phyloP scores from a whole-genome alignment of 2,113 vertebrate species.

The Catharus minimus region DNA sequence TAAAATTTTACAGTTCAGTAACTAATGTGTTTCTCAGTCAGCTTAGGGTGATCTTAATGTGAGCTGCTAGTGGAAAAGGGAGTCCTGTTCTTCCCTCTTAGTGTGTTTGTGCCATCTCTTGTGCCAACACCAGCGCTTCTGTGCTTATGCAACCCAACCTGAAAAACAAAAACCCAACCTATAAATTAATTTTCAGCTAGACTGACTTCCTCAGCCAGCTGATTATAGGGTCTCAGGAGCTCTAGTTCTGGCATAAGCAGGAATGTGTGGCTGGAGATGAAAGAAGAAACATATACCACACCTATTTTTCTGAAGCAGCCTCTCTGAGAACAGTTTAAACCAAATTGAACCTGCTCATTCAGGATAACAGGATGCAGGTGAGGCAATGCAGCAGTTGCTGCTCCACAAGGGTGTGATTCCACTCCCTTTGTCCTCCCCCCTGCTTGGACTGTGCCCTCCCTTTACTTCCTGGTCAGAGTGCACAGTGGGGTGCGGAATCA shows the following conservation, averaged over 20 bases:
- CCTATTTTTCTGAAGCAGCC: not conserved
- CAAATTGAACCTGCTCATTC: not conserved
- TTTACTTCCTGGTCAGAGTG: not conserved
- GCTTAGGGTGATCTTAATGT: not conserved
- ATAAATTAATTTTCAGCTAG: slow-evolving; percentile 39
- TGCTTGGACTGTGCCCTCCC: rapidly evolving
- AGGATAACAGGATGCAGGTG: not conserved
- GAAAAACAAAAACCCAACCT: not conserved
- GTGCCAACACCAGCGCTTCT: slow-evolving; percentile 5
- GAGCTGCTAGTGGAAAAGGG: slow-evolving; percentile 10
- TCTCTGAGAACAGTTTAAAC: not conserved
- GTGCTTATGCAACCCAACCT: not conserved
- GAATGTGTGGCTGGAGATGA: not conserved
- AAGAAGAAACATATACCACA: not conserved
- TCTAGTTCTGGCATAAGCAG: not conserved
- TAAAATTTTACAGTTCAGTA: slow-evolving; percentile 13
- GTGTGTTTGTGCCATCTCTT: not conserved
- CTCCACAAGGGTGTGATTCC: not conserved
- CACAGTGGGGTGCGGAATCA: not conserved
- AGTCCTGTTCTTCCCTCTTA: not conserved
- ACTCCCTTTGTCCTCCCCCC: not conserved
- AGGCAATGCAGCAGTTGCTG: not conserved
- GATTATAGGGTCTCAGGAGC: not conserved
- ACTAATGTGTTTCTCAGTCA: not conserved
- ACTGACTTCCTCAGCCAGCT: not conserved